Base-by-base conservation (phyloP, 2,888 invertebrate species). In the Cantharis lateralis region DNA sequence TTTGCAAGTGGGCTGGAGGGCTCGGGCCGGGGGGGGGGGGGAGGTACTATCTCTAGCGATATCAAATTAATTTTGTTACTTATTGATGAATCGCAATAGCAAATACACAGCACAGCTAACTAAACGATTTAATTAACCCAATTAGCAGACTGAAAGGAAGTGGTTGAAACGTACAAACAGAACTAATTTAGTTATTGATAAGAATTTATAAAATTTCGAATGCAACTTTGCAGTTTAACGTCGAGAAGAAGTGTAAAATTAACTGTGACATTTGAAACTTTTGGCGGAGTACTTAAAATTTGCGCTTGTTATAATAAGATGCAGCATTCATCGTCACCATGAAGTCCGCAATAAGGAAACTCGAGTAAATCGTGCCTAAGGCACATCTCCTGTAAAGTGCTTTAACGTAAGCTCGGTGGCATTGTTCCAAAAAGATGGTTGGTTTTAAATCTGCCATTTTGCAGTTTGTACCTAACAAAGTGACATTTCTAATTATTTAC, bases 361-460 rank as follows among this genome's bases (percentile, higher is more conserved):
- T 74, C 61, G 68, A 77, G 71, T 71, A 68, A 70, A 77, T 69
- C 69, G 71, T 24, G 77, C 77, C 72, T 20, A 62, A 74, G 77
- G 77, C 74, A 62, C 72, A 74, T 74, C 77, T 74, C 72, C 64
- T 32, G 24, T 77, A 62, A 77, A 77, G 77, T 74, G 28, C 63
- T 69, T 63, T 74, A 72, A 77, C 74, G 69, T 74, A 77, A 74
- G 74, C 77, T 74, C 64, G 61, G 62, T 69, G 74, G 74, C 72
- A 71, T 74, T 74, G 74, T 77, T 77, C 74, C 74, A 71, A 63
- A 69, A 62, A 77, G 48, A 72, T 68, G n/a, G 69, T 63, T 77
- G 68, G 71, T 69, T 71, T n/a, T 61, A 68, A 62, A 71, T 69
- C 69, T 77, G 77, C 77, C 68, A 72, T 74, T 77, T 77, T 77